Conservation (phyloP, 2,113 vertebrate genomes). For the Saguinus imperator region DNA sequence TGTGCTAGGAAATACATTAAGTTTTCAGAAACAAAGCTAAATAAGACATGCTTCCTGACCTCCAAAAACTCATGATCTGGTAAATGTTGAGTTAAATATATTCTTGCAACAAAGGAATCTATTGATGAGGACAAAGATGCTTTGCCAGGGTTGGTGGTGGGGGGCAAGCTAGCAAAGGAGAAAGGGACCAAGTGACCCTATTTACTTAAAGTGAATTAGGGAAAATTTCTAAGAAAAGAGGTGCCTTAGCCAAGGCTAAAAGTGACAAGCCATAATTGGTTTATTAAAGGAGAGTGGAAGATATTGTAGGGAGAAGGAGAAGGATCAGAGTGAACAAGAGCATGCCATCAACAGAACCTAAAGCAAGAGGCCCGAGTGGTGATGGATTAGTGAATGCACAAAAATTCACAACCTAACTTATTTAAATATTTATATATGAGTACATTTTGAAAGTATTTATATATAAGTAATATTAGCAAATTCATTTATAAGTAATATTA, state of each 20-base stretch:
- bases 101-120: background rate
- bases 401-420: background rate
- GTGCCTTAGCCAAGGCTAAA: background rate
- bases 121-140: background rate
- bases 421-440: background rate
- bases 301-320: background rate
- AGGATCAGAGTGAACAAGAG: background rate
- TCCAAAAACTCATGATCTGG: background rate
- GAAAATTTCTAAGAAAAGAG: background rate
- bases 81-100: background rate
- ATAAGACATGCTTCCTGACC: background rate
- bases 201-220: background rate
- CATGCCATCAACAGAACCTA: background rate
- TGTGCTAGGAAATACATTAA: background rate
- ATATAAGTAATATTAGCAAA: background rate
- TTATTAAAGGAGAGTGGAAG: background rate
- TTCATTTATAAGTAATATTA: background rate
- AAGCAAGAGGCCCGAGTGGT: background rate
- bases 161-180: background rate
- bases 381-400: background rate
- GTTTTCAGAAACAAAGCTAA: background rate
- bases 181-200: background rate
- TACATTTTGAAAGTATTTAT: background rate
- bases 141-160: background rate
- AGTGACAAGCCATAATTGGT: background rate